Evolutionary conservation across 2,888 invertebrate species (phyloP).

Genomic region (Cactoblastis cactorum): DNA sequence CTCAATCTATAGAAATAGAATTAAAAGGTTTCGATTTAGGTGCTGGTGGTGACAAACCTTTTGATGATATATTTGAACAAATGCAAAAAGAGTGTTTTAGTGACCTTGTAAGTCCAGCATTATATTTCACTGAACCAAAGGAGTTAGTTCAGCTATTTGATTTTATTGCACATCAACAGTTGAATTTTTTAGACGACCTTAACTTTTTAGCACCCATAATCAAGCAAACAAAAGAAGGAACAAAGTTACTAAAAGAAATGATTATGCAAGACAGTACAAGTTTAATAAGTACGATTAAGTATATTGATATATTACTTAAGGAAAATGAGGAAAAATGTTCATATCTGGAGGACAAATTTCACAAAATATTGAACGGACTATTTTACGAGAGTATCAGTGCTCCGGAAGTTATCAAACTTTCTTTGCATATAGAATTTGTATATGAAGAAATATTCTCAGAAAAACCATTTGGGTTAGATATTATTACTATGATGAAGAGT

Average conservation of each 20-base stretch:
- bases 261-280: slow-evolving; percentile 50
- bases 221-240: slow-evolving; percentile 64
- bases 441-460: slow-evolving; percentile 80
- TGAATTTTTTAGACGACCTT: slow-evolving; percentile 81
- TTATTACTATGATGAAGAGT: slow-evolving; percentile 76
- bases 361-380: slow-evolving; percentile 74
- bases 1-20: slow-evolving; percentile 68
- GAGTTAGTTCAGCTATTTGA: slow-evolving; percentile 79
- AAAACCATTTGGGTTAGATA: slow-evolving; percentile 78
- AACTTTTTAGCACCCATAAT: slow-evolving; percentile 76
- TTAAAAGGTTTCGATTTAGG: slow-evolving; percentile 65
- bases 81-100: slow-evolving; percentile 64
- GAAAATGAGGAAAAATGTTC: slow-evolving; percentile 73
- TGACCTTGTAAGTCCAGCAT: slow-evolving; percentile 61
- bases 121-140: slow-evolving; percentile 78
- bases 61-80: slow-evolving; percentile 61
- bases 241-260: slow-evolving; percentile 61
- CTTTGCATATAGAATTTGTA: slow-evolving; percentile 81
- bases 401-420: slow-evolving; percentile 76
- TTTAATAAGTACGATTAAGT: slow-evolving; percentile 41
- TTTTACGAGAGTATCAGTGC: slow-evolving; percentile 79
- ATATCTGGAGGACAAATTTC: slow-evolving; percentile 74
- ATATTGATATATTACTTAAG: slow-evolving; percentile 43
- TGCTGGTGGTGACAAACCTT: slow-evolving; percentile 56
- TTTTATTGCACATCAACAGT: slow-evolving; percentile 81